Percentiles rank a stretch among this genome's conserved stretches.
These are phyloP conservation scores for Ypsolopha scabrella DNA, from an alignment of 2,888 invertebrate species.

Conservation along the genomic window DNA sequence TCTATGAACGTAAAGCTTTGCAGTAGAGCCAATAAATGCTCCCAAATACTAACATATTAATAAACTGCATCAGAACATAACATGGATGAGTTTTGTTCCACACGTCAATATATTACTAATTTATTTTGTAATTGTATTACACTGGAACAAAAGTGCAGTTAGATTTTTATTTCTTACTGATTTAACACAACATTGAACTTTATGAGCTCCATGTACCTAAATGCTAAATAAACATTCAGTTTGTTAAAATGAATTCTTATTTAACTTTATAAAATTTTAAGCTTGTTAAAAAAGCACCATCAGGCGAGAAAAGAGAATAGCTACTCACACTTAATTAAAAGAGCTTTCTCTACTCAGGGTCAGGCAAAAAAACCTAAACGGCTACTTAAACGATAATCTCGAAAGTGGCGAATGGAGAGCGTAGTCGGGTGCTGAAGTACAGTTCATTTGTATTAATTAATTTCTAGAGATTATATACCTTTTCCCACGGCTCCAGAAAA, in stretches of 20 bases:
- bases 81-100: background rate
- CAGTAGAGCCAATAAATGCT: background rate
- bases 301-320: no score
- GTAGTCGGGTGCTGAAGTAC: conserved; percentile 19
- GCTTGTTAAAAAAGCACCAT: no score
- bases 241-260: no score
- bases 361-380: no score
- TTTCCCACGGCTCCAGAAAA: conserved; percentile 1
- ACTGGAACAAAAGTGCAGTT: conserved; percentile 14
- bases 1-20: background rate
- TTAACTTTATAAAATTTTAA: no score
- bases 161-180: conserved; percentile 38
- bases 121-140: background rate
- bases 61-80: background rate
- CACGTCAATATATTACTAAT: background rate
- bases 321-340: no score
- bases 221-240: no score
- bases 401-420: background rate
- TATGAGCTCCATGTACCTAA: no score
- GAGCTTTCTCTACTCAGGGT: no score
- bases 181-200: no score
- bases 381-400: background rate
- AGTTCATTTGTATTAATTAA: conserved; percentile 39
- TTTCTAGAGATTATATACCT: conserved; percentile 24
- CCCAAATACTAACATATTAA: background rate